Evolutionary conservation across 2,888 invertebrate species (phyloP).

Genomic region (Thera obeliscata): DNA sequence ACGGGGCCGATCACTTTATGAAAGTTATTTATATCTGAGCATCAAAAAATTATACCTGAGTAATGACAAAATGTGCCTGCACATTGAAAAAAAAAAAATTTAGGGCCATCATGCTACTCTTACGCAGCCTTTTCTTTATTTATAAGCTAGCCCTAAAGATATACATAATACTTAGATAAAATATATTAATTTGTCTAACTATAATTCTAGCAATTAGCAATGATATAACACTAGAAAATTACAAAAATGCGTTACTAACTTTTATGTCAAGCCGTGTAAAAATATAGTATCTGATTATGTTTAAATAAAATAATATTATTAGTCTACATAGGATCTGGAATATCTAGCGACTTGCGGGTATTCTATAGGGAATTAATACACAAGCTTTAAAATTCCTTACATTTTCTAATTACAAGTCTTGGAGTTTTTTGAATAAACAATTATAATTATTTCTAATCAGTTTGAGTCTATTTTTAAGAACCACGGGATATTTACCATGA

Average conservation of each 20-base stretch:
- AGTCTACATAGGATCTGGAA: not conserved
- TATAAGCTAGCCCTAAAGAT: conserved; percentile 3
- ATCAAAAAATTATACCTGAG: too few relatives aligned
- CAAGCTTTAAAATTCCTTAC: not conserved
- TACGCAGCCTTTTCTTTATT: not conserved
- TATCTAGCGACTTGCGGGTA: not conserved
- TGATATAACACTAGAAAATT: conserved; percentile 5
- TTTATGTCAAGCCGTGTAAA: conserved; percentile 1
- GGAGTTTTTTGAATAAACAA: not conserved
- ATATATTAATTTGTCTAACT: conserved; percentile 19
- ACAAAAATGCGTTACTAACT: conserved; percentile 21
- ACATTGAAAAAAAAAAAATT: not conserved
- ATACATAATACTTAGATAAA: conserved; percentile 16
- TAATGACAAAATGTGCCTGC: too few relatives aligned
- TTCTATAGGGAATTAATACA: too few relatives aligned
- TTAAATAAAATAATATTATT: not conserved
- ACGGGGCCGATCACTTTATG: too few relatives aligned
- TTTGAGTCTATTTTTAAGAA: not conserved
- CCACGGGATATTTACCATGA: too few relatives aligned
- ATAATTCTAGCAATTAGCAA: conserved; percentile 3
- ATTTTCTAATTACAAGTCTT: not conserved
- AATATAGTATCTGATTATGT: not conserved
- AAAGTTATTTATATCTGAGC: too few relatives aligned
- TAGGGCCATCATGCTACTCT: not conserved
- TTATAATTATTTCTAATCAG: conserved; percentile 1